Evolutionary conservation across 2,797 vertebrate species (phyloP), one percentile per base, ranked within the genome.

Genomic region (Mustela erminea): DNA sequence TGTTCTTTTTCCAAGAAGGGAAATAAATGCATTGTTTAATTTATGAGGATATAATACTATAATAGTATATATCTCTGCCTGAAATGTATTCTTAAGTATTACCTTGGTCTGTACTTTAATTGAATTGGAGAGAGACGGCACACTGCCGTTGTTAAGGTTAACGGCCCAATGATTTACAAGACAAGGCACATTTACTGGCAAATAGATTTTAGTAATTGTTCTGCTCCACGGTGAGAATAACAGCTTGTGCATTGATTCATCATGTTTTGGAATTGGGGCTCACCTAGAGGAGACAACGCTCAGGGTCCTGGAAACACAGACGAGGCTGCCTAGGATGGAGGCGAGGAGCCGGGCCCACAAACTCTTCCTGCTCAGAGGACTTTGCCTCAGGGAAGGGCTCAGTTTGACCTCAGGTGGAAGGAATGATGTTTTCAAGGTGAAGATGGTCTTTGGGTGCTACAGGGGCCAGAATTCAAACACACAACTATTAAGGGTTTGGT

Each of bases 121-220:
- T 99, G 98, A 98, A 98, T 98, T 98, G 98, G 98, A 95, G 98
- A 97, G 98, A 98, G 98, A 98, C 89, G 88, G 98, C 98, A 97
- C 93, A 49, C 95, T 98, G 97, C 98, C 98, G 97, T 98, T 98
- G 98, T 98, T 99, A 98, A 98, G 98, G 98, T 98, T 99, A 99
- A 99, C 92, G 98, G 98, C 98, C 98, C 98, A 98, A 91, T 98
- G 98, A 99, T 99, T 99, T 99, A 99, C 98, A 99, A 99, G 99
- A 98, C 98, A 99, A 98, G 98, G 98, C 98, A 98, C 98, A 99
- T 99, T 99, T 99, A 98, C 98, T 0, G 96, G 98, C 98, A 98
- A 98, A 99, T 98, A 98, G 98, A 98, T 99, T 98, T 99, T 98
- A 93, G 98, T 98, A 98, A 99, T 99, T 99, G 98, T 99, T 98